Evolutionary conservation across 2,888 invertebrate genomes (phyloP).

Genomic region (Chalcis sispes): DNA sequence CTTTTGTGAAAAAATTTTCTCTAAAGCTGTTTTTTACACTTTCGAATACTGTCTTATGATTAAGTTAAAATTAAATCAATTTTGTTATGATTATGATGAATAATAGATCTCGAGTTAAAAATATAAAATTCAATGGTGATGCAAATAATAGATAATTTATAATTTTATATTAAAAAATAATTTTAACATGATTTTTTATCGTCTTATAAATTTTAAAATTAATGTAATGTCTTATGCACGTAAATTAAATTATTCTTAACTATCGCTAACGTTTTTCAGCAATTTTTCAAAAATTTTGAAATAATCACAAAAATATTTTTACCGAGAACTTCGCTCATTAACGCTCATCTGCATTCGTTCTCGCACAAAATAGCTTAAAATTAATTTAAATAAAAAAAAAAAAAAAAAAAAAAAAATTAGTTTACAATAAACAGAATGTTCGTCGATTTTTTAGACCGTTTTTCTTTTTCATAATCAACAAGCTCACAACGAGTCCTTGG

Average conservation of each 20-base stretch:
- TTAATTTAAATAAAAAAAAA: slow-evolving; percentile 44
- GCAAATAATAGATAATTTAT: neutral
- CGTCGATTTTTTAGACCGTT: slow-evolving; percentile 23
- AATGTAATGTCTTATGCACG: too few species aligned
- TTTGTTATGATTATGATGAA: too few species aligned
- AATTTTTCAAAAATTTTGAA: neutral
- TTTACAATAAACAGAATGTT: slow-evolving; percentile 8
- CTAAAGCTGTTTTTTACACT: too few species aligned
- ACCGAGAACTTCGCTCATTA: neutral
- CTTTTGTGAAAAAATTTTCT: neutral
- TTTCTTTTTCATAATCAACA: slow-evolving; percentile 10
- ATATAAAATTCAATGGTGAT: neutral
- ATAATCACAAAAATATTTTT: slow-evolving; percentile 28
- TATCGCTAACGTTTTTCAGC: too few species aligned
- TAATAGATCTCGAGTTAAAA: neutral
- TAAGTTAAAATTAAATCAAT: neutral
- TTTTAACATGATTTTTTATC: neutral
- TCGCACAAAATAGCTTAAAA: slow-evolving; percentile 40
- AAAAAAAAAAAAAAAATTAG: slow-evolving; percentile 16
- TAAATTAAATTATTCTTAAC: too few species aligned
- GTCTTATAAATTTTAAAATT: too few species aligned
- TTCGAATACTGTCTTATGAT: too few species aligned
- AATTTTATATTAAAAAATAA: slow-evolving; percentile 10
- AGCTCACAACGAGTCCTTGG: slow-evolving; percentile 25
- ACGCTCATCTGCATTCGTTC: neutral